Evolutionary conservation across 2,797 vertebrate genomes (phyloP).

Genomic region (Neopelma chrysocephalum): DNA sequence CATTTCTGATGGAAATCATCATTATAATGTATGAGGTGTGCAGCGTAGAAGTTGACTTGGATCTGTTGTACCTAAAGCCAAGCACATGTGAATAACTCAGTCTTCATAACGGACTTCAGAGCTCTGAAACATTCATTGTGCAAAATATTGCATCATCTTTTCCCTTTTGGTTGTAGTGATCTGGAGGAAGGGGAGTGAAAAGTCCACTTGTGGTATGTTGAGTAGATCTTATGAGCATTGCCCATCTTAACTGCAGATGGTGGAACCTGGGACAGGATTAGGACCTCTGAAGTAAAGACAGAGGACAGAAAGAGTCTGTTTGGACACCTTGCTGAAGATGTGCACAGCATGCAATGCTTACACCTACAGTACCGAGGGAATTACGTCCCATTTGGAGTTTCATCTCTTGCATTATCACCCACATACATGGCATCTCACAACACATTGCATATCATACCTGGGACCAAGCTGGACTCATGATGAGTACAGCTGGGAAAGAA

Average conservation of each 20-base stretch:
- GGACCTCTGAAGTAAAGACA: neutral
- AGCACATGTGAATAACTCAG: neutral
- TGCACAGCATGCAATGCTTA: neutral
- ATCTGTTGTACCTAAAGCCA: neutral
- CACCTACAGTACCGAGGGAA: neutral
- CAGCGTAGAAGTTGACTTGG: neutral
- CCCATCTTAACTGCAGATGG: neutral
- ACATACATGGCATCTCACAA: neutral
- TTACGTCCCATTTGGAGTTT: neutral
- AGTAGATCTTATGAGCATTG: neutral
- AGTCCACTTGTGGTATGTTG: neutral
- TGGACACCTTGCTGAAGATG: neutral
- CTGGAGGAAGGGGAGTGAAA: neutral
- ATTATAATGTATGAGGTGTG: neutral
- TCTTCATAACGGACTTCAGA: neutral
- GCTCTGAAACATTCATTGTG: neutral
- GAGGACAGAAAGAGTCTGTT: neutral
- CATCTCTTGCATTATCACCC: neutral
- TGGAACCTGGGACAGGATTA: neutral
- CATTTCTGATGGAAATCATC: neutral
- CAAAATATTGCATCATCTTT: neutral
- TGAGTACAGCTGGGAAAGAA: neutral
- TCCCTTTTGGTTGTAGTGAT: neutral
- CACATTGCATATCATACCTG: neutral
- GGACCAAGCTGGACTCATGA: neutral